Base-by-base conservation (phyloP, 92 coral and sea anemone species). In the Hydrozoanthus gracilis region DNA sequence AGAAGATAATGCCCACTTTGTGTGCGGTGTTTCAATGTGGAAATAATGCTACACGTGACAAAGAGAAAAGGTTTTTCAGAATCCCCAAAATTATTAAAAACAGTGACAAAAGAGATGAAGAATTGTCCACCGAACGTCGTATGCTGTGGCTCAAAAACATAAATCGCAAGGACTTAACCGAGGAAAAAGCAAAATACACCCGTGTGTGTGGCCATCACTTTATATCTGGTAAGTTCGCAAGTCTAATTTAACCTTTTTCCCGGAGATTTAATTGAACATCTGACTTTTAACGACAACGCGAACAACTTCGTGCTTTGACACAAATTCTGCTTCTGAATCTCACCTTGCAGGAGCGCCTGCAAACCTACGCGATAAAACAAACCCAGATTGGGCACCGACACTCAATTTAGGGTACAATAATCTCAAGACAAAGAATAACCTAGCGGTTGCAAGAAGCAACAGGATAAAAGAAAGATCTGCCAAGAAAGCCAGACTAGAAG, bases 181-280 rank as follows among this genome's bases (percentile, higher is more conserved):
- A 90, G 15, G 91, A 84, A 51, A 88, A 88, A 82, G 89, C 89
- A 17, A 76, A 88, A 16, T 68, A 58, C 50, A 88, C 89, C 11
- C 91, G 91, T 48, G 91, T 91, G 13, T 91, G 91, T 58, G 54
- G 91, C 70, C 74, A 91, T 77, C 91, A 91, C 60, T 91, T 91
- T 74, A 87, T 88, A 77, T 87, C 89, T 56, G 93, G 93, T 87
- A 90, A 90, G 90, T n/a, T n/a, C n/a, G n/a, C n/a, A n/a, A n/a
- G n/a, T n/a, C n/a, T n/a, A n/a, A n/a, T n/a, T n/a, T n/a, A n/a
- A n/a, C n/a, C n/a, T n/a, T n/a, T n/a, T n/a, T n/a, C n/a, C n/a
- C n/a, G n/a, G n/a, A n/a, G n/a, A n/a, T n/a, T n/a, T n/a, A n/a
- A n/a, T n/a, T n/a, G n/a, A n/a, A n/a, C n/a, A n/a, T n/a, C n/a